Conservation (phyloP, 2,888 invertebrate genomes). For the Lepidocyrtinus sp. region DNA sequence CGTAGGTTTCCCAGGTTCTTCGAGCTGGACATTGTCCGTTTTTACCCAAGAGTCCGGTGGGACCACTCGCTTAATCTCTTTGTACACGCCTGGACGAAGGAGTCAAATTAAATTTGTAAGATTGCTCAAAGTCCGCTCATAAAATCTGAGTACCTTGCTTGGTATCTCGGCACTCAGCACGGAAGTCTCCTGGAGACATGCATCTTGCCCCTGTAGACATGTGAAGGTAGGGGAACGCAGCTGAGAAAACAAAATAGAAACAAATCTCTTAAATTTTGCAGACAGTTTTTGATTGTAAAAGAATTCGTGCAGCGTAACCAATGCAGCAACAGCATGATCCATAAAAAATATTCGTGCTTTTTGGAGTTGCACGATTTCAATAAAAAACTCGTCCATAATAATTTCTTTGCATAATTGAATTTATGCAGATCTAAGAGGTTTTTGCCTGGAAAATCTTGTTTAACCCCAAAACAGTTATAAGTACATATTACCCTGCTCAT, state of each 20-base stretch:
- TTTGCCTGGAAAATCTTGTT: no score
- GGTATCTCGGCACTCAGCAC: conserved; percentile 62
- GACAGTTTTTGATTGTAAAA: no score
- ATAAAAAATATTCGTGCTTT: no score
- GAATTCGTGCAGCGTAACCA: no score
- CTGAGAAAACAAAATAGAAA: conserved; percentile 33
- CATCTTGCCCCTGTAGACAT: conserved; percentile 39
- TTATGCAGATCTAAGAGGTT: no score
- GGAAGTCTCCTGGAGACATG: conserved; percentile 42
- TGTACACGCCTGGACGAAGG: conserved; percentile 71
- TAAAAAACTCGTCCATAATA: no score
- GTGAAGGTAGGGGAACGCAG: conserved; percentile 46
- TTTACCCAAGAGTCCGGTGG: conserved; percentile 71
- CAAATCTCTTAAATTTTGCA: conserved; percentile 6
- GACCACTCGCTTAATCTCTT: conserved; percentile 72
- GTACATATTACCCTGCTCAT: no score
- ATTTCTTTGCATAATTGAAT: no score
- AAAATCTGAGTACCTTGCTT: conserved; percentile 69
- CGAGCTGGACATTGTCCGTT: conserved; percentile 6
- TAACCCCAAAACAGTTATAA: no score
- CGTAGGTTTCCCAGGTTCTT: conserved; percentile 52
- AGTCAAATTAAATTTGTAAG: conserved; percentile 5
- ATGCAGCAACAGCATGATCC: no score
- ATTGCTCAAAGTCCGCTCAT: not conserved
- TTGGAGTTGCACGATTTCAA: no score